Conservation (phyloP, 2,888 invertebrate genomes). For the Muscina levida region DNA sequence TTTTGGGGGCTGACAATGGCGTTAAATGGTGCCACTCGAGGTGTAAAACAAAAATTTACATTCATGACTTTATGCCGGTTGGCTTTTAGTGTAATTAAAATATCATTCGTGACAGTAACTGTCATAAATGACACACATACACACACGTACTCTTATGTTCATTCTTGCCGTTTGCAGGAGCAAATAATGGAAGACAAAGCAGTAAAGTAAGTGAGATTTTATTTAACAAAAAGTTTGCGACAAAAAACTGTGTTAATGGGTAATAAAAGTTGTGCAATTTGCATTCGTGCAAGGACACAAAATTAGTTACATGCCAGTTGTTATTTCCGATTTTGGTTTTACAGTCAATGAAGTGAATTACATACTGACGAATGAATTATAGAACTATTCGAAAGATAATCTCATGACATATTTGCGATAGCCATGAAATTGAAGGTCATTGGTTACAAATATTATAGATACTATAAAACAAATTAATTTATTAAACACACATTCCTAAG, state of each 20-base stretch:
- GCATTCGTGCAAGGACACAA: slow-evolving; percentile 4
- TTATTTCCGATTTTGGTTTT: too few species aligned
- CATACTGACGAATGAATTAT: too few species aligned
- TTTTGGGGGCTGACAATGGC: background rate
- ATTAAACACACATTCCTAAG: too few species aligned
- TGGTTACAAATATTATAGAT: too few species aligned
- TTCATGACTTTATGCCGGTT: slow-evolving; percentile 58
- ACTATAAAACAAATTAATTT: too few species aligned
- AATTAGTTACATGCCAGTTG: background rate
- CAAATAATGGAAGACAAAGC: slow-evolving; percentile 13
- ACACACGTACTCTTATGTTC: slow-evolving; percentile 13
- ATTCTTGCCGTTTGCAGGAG: background rate
- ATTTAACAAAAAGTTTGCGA: slow-evolving; percentile 19
- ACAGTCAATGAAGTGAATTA: too few species aligned
- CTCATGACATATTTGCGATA: too few species aligned
- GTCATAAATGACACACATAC: slow-evolving; percentile 37
- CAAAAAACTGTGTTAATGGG: slow-evolving; percentile 48
- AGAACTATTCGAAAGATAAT: too few species aligned
- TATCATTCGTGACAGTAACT: slow-evolving; percentile 59
- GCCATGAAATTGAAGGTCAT: too few species aligned
- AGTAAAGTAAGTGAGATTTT: slow-evolving; percentile 4
- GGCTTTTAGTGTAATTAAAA: slow-evolving; percentile 68
- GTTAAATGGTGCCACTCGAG: background rate
- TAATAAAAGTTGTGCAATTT: slow-evolving; percentile 45
- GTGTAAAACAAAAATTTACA: slow-evolving; percentile 63